Percentiles rank a stretch among this genome's conserved stretches.
phyloP scores from a whole-genome alignment of 53 echinoderm and acorn worm genomes.

The Pentamera pediparva region DNA sequence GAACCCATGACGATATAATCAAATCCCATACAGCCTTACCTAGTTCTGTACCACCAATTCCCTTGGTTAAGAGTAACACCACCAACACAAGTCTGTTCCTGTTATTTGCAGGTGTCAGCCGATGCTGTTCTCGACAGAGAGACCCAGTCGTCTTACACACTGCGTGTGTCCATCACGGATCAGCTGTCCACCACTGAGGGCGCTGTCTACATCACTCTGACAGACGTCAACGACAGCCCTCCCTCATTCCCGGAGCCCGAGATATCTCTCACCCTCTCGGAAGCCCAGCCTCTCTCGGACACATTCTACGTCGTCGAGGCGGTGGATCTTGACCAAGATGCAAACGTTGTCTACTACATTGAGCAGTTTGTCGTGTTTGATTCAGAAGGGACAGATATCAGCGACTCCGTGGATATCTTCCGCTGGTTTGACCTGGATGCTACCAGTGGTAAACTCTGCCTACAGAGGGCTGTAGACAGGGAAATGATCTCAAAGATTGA shows the following conservation, averaged over 20 bases:
- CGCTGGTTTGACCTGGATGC: constrained; percentile 54
- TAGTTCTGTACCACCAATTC: no score
- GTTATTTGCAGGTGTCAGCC: constrained; percentile 62
- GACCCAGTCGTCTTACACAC: constrained; percentile 47
- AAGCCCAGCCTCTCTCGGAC: constrained; percentile 44
- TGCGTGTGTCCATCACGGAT: constrained; percentile 65
- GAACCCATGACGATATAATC: no score
- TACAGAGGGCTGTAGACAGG: constrained; percentile 51
- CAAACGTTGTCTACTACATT: constrained; percentile 58
- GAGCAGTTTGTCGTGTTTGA: constrained; percentile 49
- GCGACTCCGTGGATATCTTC: constrained; percentile 39
- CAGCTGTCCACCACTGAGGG: constrained; percentile 51
- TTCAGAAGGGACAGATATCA: constrained; percentile 35
- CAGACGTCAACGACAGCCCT: constrained; percentile 82
- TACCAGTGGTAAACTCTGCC: constrained; percentile 40
- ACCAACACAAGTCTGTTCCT: no score
- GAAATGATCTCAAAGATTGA: constrained; percentile 54
- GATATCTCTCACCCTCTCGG: constrained; percentile 41
- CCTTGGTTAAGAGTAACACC: no score
- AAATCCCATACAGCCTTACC: no score
- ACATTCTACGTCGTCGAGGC: constrained; percentile 56
- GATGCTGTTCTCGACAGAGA: constrained; percentile 62
- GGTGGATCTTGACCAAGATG: constrained; percentile 50
- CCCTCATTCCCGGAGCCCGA: constrained; percentile 49
- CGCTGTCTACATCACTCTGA: constrained; percentile 57